These are phyloP conservation scores for Papilio polytes DNA, from an alignment of 1,140 invertebrate species.

Conservation along the genomic window DNA sequence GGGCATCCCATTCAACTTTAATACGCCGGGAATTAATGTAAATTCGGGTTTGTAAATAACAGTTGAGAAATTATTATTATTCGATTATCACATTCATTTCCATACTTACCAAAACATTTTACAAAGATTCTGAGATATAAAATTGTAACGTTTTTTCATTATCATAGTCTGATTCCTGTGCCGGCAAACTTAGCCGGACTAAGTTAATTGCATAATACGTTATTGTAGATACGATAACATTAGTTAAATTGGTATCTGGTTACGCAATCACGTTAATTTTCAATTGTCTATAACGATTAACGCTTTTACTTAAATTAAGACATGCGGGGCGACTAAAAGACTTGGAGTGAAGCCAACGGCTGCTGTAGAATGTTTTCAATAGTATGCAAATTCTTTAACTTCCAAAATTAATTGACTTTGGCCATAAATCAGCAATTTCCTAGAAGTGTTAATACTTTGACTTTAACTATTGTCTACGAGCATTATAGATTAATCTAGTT, in stretches of 20 bases:
- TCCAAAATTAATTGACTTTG: slow-evolving; percentile 8
- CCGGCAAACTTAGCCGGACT: not conserved
- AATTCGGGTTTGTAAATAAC: not conserved
- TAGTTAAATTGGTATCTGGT: not conserved
- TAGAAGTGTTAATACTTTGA: not conserved
- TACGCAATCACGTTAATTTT: not conserved
- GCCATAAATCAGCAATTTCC: not conserved
- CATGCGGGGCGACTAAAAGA: slow-evolving; percentile 21
- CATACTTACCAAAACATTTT: no score
- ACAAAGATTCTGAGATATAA: no score
- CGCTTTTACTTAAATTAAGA: slow-evolving; percentile 32
- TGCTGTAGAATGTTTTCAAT: slow-evolving; percentile 29
- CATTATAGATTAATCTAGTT: not conserved
- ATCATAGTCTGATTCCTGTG: no score
- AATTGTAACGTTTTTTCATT: no score
- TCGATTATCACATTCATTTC: no score
- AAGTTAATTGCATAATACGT: not conserved
- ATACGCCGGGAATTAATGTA: not conserved
- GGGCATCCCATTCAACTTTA: not conserved
- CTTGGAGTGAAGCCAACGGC: slow-evolving; percentile 29
- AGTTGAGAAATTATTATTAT: not conserved
- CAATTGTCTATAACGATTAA: slow-evolving; percentile 37
- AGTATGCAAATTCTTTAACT: slow-evolving; percentile 24
- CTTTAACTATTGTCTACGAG: not conserved
- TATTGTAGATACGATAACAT: not conserved